Conservation (phyloP, 1,140 invertebrate species). For the Heliothis virescens region DNA sequence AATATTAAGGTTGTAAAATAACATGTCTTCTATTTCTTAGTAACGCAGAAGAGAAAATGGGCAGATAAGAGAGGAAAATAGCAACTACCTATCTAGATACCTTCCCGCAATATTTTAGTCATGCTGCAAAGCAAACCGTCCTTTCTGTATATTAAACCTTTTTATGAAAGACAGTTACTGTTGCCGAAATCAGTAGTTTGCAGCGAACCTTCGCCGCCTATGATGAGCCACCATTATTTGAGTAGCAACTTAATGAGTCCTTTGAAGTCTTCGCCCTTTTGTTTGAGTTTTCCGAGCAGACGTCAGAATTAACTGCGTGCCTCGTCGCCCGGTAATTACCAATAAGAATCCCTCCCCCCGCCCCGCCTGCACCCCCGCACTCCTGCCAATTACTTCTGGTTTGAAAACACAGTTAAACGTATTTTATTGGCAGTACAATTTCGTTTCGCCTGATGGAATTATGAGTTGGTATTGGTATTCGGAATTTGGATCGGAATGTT, state of each 20-base stretch:
- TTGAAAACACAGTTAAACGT: constrained; percentile 49
- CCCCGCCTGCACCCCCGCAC: not conserved
- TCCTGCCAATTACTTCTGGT: constrained; percentile 54
- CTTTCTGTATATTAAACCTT: not conserved
- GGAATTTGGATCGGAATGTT: constrained; percentile 25
- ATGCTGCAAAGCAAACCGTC: not conserved
- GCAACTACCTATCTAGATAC: not conserved
- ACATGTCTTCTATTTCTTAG: too few species aligned
- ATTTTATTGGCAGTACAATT: constrained; percentile 48
- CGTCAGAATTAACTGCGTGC: constrained; percentile 62
- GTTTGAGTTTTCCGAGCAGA: constrained; percentile 61
- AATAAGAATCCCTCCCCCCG: constrained; percentile 46
- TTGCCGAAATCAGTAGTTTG: constrained; percentile 30
- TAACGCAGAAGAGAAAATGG: too few species aligned
- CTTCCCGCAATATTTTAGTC: not conserved
- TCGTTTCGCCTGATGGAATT: constrained; percentile 42
- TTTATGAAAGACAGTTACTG: constrained; percentile 36
- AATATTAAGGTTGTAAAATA: too few species aligned
- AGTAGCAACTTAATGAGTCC: constrained; percentile 67
- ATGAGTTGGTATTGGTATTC: constrained; percentile 45
- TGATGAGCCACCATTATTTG: constrained; percentile 61
- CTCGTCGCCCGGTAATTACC: constrained; percentile 57
- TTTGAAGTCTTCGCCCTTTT: constrained; percentile 63
- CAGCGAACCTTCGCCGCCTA: constrained; percentile 15
- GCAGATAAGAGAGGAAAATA: too few species aligned